These are phyloP conservation scores for Leucoptera coffeella DNA, from an alignment of 2,888 invertebrate species.

Conservation along the genomic window DNA sequence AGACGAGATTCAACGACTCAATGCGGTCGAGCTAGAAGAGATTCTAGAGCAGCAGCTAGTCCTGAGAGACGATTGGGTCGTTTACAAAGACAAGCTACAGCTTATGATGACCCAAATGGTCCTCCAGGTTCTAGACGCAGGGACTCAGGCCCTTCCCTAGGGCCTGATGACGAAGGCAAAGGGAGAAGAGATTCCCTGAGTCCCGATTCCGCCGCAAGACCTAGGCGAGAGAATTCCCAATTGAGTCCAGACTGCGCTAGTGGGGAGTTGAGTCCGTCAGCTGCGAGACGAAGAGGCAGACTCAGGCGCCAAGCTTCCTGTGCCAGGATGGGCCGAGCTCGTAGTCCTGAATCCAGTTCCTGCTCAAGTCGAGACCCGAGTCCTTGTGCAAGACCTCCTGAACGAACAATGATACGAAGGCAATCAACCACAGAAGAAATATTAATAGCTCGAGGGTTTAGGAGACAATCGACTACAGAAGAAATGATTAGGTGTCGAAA, in stretches of 20 bases:
- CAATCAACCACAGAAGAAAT: conserved; percentile 92
- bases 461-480: conserved; percentile 85
- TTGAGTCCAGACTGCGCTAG: conserved; percentile 75
- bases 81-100: conserved; percentile 80
- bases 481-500: conserved; percentile 90
- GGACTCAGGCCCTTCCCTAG: conserved; percentile 78
- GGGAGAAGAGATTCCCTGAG: conserved; percentile 83
- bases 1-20: conserved; percentile 82
- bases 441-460: conserved; percentile 81
- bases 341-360: conserved; percentile 67
- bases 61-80: conserved; percentile 64
- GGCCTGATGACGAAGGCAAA: conserved; percentile 74
- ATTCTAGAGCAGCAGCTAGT: conserved; percentile 60
- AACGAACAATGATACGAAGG: conserved; percentile 71
- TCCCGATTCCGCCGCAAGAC: conserved; percentile 78
- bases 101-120: conserved; percentile 78
- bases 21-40: conserved; percentile 63
- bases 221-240: conserved; percentile 71
- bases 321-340: conserved; percentile 50
- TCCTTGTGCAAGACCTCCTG: conserved; percentile 60
- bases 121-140: conserved; percentile 65
- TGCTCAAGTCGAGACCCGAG: conserved; percentile 81
- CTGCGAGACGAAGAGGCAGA: conserved; percentile 61
- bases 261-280: conserved; percentile 71
- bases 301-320: conserved; percentile 77